phyloP scores from a whole-genome alignment of 2,888 invertebrate species.

The Ferdinandea cuprea region DNA sequence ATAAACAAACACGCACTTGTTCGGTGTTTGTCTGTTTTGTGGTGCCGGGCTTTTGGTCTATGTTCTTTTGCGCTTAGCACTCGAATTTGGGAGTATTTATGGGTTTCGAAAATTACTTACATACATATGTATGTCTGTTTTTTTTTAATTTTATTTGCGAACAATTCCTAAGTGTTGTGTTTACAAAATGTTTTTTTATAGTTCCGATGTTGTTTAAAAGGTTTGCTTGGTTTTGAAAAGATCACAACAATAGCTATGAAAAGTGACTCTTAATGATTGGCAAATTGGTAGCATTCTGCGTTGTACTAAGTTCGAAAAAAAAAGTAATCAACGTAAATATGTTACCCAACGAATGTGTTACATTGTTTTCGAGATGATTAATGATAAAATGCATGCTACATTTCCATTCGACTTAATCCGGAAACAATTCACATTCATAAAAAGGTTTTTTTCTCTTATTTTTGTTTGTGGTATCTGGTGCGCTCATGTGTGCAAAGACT shows the following conservation, averaged over 20 bases:
- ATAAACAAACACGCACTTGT: constrained; percentile 57
- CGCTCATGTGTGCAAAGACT: constrained; percentile 12
- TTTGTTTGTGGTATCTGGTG: not conserved
- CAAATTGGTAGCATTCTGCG: no score
- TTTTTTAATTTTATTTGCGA: constrained; percentile 17
- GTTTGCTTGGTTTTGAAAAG: not conserved
- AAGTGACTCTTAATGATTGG: no score
- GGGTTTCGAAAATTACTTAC: constrained; percentile 34
- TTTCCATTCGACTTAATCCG: constrained; percentile 36
- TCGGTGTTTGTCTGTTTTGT: not conserved
- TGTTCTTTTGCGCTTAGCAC: constrained; percentile 20
- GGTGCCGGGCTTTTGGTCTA: not conserved
- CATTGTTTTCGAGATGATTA: not conserved
- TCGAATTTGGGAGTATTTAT: constrained; percentile 16
- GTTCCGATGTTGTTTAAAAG: constrained; percentile 18
- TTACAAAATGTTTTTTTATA: constrained; percentile 47
- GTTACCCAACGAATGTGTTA: not conserved
- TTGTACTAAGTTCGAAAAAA: no score
- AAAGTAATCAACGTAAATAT: not conserved
- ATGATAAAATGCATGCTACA: constrained; percentile 10
- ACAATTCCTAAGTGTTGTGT: constrained; percentile 34
- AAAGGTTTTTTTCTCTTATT: not conserved
- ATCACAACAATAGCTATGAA: not conserved
- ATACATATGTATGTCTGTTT: constrained; percentile 4
- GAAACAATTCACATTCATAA: constrained; percentile 32